phyloP scores from a whole-genome alignment of 2,888 invertebrate species.

The Gymnosoma rotundatum region DNA sequence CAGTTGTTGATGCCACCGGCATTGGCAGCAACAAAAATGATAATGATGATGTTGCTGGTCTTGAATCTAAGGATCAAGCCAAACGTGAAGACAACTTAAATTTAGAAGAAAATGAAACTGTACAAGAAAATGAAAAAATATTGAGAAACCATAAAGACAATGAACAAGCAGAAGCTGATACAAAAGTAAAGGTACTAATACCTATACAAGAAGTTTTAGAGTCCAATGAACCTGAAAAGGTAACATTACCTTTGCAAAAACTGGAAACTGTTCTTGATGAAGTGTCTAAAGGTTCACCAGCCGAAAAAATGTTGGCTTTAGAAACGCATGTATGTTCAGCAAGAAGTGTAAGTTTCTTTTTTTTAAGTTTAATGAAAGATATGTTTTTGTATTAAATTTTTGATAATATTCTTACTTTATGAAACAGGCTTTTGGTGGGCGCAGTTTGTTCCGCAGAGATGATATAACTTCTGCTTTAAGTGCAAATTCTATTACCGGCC shows the following conservation, averaged over 20 bases:
- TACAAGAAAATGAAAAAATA: constrained; percentile 84
- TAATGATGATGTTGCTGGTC: neutral
- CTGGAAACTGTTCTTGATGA: constrained; percentile 80
- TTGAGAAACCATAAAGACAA: constrained; percentile 83
- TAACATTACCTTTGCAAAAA: constrained; percentile 83
- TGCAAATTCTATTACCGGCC: constrained; percentile 85
- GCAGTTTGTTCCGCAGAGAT: constrained; percentile 83
- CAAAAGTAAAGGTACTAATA: constrained; percentile 38
- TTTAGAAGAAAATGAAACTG: constrained; percentile 80
- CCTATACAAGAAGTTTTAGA: constrained; percentile 82
- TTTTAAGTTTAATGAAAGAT: neutral
- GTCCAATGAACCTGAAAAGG: constrained; percentile 84
- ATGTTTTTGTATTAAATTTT: neutral
- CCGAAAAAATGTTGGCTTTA: constrained; percentile 85
- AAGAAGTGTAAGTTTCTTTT: constrained; percentile 75
- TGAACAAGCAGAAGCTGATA: constrained; percentile 74
- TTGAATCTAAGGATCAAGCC: constrained; percentile 74
- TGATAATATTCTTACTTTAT: constrained; percentile 20
- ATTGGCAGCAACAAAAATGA: neutral
- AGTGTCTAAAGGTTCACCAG: constrained; percentile 75
- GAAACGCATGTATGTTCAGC: constrained; percentile 80
- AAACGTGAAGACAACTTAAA: constrained; percentile 77
- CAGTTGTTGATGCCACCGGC: constrained; percentile 69
- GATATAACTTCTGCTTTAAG: constrained; percentile 85
- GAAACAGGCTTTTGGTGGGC: constrained; percentile 79